Conservation (phyloP, 2,888 invertebrate species). For the Oegoconia quadripuncta region DNA sequence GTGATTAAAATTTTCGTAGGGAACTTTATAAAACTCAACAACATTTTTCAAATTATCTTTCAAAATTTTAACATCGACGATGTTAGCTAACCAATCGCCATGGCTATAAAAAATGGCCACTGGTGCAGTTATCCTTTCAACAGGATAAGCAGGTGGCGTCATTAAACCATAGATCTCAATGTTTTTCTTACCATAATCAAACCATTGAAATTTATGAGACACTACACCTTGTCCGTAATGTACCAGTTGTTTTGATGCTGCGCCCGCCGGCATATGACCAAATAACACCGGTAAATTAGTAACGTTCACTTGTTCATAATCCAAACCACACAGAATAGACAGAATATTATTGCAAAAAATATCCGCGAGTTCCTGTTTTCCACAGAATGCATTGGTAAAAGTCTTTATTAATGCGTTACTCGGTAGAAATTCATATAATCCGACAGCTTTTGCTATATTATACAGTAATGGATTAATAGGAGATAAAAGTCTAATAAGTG, state of each 20-base stretch:
- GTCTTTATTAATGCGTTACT: constrained; percentile 65
- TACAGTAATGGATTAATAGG: not conserved
- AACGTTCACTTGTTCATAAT: constrained; percentile 76
- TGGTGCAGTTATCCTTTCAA: constrained; percentile 46
- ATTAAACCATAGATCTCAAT: constrained; percentile 39
- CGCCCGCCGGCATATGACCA: constrained; percentile 75
- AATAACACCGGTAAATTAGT: constrained; percentile 77
- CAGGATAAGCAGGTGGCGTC: constrained; percentile 45
- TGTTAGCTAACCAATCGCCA: constrained; percentile 82
- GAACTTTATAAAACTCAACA: constrained; percentile 76
- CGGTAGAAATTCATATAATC: not conserved
- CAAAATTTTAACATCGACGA: constrained; percentile 76
- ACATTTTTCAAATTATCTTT: constrained; percentile 72
- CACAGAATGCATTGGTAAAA: constrained; percentile 64
- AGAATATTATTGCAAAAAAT: constrained; percentile 79
- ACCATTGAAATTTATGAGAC: constrained; percentile 46
- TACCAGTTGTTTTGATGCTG: constrained; percentile 68
- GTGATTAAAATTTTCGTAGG: constrained; percentile 64
- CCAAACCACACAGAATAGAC: constrained; percentile 80
- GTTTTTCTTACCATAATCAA: constrained; percentile 52
- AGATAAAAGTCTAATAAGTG: not conserved
- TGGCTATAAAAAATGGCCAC: constrained; percentile 56
- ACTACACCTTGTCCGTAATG: constrained; percentile 75
- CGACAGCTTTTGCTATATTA: constrained; percentile 24
- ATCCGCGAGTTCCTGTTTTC: constrained; percentile 55